Evolutionary conservation across 2,888 invertebrate genomes (phyloP).

Genomic region (Cataglyphis cursor): DNA sequence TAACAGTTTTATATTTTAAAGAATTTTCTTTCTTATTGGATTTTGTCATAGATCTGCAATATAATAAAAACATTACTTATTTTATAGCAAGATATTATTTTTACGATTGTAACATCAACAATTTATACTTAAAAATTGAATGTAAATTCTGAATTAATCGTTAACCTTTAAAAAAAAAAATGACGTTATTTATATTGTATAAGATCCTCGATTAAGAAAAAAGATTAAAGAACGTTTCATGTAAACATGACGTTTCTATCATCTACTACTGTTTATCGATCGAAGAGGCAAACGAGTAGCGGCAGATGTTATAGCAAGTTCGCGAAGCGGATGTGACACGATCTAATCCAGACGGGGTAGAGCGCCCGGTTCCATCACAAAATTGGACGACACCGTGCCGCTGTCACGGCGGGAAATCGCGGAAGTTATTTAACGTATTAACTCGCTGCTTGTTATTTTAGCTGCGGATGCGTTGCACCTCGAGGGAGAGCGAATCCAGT

Average conservation of each 20-base stretch:
- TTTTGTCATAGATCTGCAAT: neutral
- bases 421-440: conserved; percentile 71
- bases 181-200: neutral
- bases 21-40: neutral
- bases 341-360: conserved; percentile 45
- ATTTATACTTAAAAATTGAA: neutral
- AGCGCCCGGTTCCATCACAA: conserved; percentile 51
- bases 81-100: neutral
- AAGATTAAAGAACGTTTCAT: neutral
- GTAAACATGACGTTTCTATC: conserved; percentile 45
- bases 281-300: conserved; percentile 44
- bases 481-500: conserved; percentile 61
- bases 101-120: neutral
- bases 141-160: neutral
- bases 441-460: conserved; percentile 73
- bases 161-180: neutral
- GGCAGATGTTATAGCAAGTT: conserved; percentile 55
- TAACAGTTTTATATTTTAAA: conserved; percentile 37
- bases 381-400: conserved; percentile 51
- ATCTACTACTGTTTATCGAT: conserved; percentile 44
- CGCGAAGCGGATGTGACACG: conserved; percentile 53
- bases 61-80: neutral
- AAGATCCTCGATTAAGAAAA: neutral
- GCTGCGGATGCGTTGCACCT: conserved; percentile 62
- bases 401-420: conserved; percentile 60